Evolutionary conservation across 1,140 invertebrate species (phyloP).

Genomic region (Drosophila nigrodunni): DNA sequence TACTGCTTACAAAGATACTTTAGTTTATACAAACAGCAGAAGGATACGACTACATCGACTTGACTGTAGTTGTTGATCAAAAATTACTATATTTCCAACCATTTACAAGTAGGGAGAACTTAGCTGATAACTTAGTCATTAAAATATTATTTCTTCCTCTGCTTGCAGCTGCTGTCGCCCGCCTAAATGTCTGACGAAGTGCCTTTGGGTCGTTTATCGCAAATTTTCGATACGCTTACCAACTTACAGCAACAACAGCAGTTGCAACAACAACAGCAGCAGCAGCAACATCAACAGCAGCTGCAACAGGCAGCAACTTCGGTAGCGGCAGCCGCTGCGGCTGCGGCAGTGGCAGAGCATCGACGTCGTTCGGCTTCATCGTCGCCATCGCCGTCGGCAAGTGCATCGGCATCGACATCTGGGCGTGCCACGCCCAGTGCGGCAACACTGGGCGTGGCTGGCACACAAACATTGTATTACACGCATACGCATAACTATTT

Average conservation of each 20-base stretch:
- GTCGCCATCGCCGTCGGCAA: constrained; percentile 74
- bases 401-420: constrained; percentile 69
- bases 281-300: constrained; percentile 43
- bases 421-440: constrained; percentile 63
- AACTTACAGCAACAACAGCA: constrained; percentile 87
- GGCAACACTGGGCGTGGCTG: constrained; percentile 56
- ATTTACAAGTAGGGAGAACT: too few relatives aligned
- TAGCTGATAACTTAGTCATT: too few relatives aligned
- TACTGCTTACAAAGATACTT: too few relatives aligned
- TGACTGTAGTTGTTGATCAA: too few relatives aligned
- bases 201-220: constrained; percentile 89
- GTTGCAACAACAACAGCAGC: constrained; percentile 49
- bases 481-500: constrained; percentile 72
- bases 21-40: too few relatives aligned
- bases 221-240: constrained; percentile 91
- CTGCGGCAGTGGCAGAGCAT: constrained; percentile 29
- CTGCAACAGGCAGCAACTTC: constrained; percentile 29
- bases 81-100: too few relatives aligned
- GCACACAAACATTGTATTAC: constrained; percentile 58
- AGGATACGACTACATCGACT: too few relatives aligned
- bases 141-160: neutral
- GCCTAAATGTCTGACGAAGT: constrained; percentile 86
- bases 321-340: constrained; percentile 34
- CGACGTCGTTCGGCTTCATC: constrained; percentile 73
- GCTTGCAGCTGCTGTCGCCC: constrained; percentile 30